Base-by-base conservation (phyloP, 2,888 invertebrate genomes). In the Euproctis similis region DNA sequence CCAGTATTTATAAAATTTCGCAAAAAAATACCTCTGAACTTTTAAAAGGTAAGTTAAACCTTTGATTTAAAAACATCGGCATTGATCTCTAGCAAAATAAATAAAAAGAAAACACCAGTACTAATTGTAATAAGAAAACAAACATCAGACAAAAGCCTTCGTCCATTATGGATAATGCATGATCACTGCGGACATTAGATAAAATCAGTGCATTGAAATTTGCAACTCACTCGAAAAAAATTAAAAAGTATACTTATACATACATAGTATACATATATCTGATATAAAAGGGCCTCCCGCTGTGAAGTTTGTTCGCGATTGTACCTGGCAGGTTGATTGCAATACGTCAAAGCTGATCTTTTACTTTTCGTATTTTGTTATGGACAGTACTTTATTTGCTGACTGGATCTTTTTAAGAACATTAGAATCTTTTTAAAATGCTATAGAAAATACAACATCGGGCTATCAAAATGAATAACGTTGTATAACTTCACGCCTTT, bases 181-280 rank as follows among this genome's bases (percentile, higher is more conserved):
- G 63, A 68, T 77, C 76, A 77, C 65, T 39, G 53, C 42, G 46
- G 54, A 57, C 42, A 47, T 58, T 53, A 54, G 71, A 76, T 75
- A 70, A 55, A 50, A 72, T 73, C 73, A 32, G 49, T 58, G 62
- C 59, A 60, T 52, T 54, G 41, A 43, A 57, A 57, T 45, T 35
- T 42, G 47, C 48, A 33, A 46, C 39, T 44, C 59, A 55, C 40
- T 50, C 40, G 34, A 46, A 23, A 17, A 19, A 34, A 34, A 34
- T 34, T 30, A 30, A 34, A 34, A 34, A 34, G 21, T 20, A 30
- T 24, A 16, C n/a, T n/a, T n/a, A n/a, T n/a, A n/a, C n/a, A n/a
- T n/a, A n/a, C n/a, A n/a, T n/a, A n/a, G n/a, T n/a, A n/a, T n/a
- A n/a, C n/a, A n/a, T n/a, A 34, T 26, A 23, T 12, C 14, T 26